Conservation (phyloP, 2,113 vertebrate species). For the Aspidoscelis tigris region DNA sequence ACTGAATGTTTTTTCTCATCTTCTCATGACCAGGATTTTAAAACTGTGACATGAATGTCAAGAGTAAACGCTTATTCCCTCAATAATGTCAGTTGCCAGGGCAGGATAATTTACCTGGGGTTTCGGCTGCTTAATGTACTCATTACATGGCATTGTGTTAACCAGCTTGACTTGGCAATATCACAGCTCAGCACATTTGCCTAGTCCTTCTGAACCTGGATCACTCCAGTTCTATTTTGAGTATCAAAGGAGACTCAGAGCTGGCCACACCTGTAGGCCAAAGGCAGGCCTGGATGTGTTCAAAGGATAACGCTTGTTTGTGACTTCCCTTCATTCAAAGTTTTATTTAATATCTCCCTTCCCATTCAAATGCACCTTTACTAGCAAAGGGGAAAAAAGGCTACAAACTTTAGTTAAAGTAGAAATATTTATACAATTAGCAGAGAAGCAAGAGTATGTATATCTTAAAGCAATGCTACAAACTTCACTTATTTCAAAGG, state of each 20-base stretch:
- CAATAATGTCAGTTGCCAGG: conserved; percentile 4
- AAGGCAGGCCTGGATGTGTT: conserved; percentile 56
- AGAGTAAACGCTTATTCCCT: accelerated
- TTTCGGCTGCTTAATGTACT: not conserved
- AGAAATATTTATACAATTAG: not conserved
- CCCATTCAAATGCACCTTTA: conserved; percentile 31
- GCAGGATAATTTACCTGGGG: not conserved
- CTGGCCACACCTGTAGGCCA: conserved; percentile 51
- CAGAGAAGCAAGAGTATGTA: too few relatives aligned
- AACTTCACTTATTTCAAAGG: too few relatives aligned
- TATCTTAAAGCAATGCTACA: too few relatives aligned
- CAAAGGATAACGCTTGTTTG: conserved; percentile 58
- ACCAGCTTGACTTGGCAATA: conserved; percentile 4
- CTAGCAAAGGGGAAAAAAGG: not conserved
- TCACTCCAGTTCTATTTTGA: conserved; percentile 49
- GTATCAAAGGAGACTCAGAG: conserved; percentile 53
- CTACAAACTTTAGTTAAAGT: not conserved
- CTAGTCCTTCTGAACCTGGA: not conserved
- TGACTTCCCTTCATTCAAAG: conserved; percentile 24
- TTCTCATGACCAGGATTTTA: not conserved
- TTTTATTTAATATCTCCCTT: conserved; percentile 64
- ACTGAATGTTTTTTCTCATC: not conserved
- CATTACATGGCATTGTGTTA: accelerated
- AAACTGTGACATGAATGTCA: not conserved
- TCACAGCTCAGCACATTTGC: conserved; percentile 11